These are phyloP conservation scores for Mormyrus hasselquistii DNA, from an alignment of 2,797 vertebrate species.

Conservation along the genomic window DNA sequence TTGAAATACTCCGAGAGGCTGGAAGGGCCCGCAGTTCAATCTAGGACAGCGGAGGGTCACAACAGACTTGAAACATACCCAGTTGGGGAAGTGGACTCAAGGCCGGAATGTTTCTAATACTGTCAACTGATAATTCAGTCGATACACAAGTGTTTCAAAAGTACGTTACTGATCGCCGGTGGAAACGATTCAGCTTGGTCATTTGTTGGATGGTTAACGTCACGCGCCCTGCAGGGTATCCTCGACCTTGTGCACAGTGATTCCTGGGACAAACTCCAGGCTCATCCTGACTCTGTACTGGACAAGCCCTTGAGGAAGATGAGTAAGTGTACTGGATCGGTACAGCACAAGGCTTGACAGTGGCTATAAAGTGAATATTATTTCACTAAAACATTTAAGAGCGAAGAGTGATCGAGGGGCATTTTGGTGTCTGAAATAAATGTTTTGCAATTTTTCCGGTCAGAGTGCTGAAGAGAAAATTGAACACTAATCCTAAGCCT, in stretches of 20 bases:
- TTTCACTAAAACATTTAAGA: neutral
- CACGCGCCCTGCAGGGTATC: neutral
- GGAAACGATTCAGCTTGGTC: neutral
- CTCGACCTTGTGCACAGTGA: neutral
- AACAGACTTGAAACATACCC: neutral
- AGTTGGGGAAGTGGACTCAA: neutral
- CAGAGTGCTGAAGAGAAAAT: neutral
- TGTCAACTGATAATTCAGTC: neutral
- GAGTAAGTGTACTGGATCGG: neutral
- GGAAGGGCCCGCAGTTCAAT: neutral
- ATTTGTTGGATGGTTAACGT: neutral
- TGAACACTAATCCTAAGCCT: neutral
- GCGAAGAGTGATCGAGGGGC: neutral
- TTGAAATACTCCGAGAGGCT: neutral
- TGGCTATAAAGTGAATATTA: neutral
- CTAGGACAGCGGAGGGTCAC: neutral
- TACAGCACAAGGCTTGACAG: neutral
- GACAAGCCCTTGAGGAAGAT: neutral
- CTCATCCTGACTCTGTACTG: neutral
- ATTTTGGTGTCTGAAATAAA: neutral
- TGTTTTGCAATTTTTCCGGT: neutral
- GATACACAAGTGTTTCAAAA: neutral
- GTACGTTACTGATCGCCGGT: neutral
- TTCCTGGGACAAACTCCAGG: neutral
- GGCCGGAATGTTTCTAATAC: neutral